phyloP scores from a whole-genome alignment of 2,888 invertebrate genomes.

The Ramazzottius varieornatus region DNA sequence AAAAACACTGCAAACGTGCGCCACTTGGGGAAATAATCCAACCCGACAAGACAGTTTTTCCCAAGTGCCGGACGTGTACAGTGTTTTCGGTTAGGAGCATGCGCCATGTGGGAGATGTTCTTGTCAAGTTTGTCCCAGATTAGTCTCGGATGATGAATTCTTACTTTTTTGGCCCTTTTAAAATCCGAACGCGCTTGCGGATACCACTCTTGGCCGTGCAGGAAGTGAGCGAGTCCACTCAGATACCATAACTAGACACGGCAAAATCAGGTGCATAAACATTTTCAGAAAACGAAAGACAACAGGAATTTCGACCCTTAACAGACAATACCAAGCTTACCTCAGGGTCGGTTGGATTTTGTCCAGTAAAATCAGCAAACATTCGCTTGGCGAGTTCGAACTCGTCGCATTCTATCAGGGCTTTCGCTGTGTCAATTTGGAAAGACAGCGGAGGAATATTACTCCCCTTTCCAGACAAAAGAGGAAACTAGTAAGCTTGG shows the following conservation, averaged over 20 bases:
- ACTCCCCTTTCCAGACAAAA: background rate
- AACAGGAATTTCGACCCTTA: too few species aligned
- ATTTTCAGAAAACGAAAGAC: too few species aligned
- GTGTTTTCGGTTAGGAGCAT: too few species aligned
- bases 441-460: background rate
- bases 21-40: too few species aligned
- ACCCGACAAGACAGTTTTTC: too few species aligned
- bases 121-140: too few species aligned
- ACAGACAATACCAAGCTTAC: background rate
- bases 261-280: too few species aligned
- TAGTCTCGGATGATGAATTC: too few species aligned
- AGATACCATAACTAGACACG: background rate
- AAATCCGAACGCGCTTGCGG: background rate
- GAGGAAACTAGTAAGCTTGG: too few species aligned
- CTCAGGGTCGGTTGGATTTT: background rate
- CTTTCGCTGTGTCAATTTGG: slow-evolving; percentile 2
- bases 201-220: background rate
- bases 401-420: background rate
- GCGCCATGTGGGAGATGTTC: too few species aligned
- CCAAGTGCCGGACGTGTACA: too few species aligned
- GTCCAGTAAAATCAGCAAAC: background rate
- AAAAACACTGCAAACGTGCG: too few species aligned
- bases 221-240: background rate
- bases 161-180: background rate
- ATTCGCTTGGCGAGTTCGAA: background rate